Base-by-base conservation (phyloP, 2,888 invertebrate genomes). In the Chorisops tibialis region DNA sequence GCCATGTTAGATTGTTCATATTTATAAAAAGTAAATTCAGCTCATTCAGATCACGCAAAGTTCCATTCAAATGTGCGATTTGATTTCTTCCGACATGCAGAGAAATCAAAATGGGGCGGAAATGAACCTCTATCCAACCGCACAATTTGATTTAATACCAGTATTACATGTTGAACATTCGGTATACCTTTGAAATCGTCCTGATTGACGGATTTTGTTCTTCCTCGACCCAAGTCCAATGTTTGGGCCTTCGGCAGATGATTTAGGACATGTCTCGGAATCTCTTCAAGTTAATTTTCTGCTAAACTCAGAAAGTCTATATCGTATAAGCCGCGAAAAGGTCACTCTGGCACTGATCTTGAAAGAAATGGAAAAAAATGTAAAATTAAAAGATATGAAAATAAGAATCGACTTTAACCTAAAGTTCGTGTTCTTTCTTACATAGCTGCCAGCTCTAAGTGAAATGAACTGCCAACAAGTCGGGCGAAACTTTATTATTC, bases 21-120 rank as follows among this genome's bases (percentile, higher is more conserved):
- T 91, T 91, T 52, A 92, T 84, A 68, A 91, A 87, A 50, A 93
- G 81, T 85, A 91, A 89, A 70, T 87, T 86, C 64, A 93, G 78
- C 64, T 87, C 83, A 64, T 85, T 83, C 52, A 92, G 78, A 62
- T 88, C 85, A 65, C 86, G 82, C n/a, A 92, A 75, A 48, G n/a
- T n/a, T n/a, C n/a, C n/a, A n/a, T n/a, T n/a, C n/a, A n/a, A n/a
- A n/a, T n/a, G n/a, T n/a, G n/a, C 91, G 73, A 5, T 85, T 82
- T 37, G 81, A 80, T 92, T 92, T 12, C 87, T 81, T 1, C 89
- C 91, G 60, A 92, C 79, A 73, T 90, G 90, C 9, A 92, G 78
- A 56, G 86, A 85, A n/a, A 54, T 84, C 82, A 48, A 91, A 73
- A 5, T 84, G 82, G 38, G 81, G 80, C 0, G 92, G 92, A 59